These are phyloP conservation scores for Turritopsis dohrnii DNA, from an alignment of 30 jellyfish, hydroid and myxozoan genomes.

Conservation along the genomic window DNA sequence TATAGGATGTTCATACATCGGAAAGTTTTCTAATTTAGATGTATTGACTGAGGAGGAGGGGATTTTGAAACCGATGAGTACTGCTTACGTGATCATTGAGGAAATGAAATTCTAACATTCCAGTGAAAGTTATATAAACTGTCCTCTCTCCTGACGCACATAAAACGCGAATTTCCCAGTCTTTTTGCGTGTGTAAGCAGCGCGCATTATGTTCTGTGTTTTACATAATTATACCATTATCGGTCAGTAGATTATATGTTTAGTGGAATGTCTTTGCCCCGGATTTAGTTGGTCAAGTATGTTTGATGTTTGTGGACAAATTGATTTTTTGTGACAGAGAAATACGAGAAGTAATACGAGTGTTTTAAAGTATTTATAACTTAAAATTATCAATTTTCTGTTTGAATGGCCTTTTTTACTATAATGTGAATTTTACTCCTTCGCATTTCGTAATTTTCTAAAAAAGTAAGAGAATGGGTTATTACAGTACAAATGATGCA, in stretches of 20 bases:
- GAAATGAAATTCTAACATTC: too few relatives aligned
- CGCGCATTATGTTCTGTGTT: background rate
- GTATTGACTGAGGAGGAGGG: too few relatives aligned
- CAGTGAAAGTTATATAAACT: too few relatives aligned
- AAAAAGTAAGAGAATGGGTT: background rate
- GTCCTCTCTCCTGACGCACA: too few relatives aligned
- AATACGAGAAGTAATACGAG: background rate
- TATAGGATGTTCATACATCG: too few relatives aligned
- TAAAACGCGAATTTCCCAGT: too few relatives aligned
- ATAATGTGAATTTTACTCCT: background rate
- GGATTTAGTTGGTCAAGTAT: background rate
- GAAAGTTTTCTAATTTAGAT: too few relatives aligned
- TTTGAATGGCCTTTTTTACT: background rate
- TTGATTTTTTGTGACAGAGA: background rate
- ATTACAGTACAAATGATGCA: background rate
- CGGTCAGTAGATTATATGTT: background rate
- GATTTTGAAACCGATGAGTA: too few relatives aligned
- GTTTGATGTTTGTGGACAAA: background rate
- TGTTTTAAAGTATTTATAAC: background rate
- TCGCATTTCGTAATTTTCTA: background rate
- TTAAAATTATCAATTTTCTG: background rate
- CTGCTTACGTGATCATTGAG: too few relatives aligned
- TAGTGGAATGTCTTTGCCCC: background rate
- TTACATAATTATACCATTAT: background rate
- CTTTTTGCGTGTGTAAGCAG: background rate